Conservation (phyloP, 2,888 invertebrate genomes). For the Nyleta sp. region DNA sequence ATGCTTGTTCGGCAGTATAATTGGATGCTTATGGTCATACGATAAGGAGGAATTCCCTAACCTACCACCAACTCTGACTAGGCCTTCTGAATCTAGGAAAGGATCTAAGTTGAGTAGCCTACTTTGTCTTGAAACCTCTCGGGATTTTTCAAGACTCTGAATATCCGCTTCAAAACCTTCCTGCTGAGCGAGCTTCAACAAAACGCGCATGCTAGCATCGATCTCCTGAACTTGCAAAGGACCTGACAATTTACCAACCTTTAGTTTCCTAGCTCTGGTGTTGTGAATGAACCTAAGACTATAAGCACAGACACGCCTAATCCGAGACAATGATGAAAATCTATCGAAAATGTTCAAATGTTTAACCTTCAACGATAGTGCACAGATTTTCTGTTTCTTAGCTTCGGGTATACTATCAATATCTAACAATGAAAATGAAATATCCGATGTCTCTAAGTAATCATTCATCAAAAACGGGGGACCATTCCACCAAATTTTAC, state of each 20-base stretch:
- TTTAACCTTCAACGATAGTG: neutral
- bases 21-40: slow-evolving; percentile 13
- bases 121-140: slow-evolving; percentile 1
- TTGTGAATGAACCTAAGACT: slow-evolving; percentile 4
- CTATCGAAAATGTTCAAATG: neutral
- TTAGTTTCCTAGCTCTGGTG: neutral
- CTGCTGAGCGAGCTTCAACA: slow-evolving; percentile 15
- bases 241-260: slow-evolving; percentile 53
- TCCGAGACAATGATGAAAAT: slow-evolving; percentile 6
- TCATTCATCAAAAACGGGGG: neutral
- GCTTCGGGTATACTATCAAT: slow-evolving; percentile 7
- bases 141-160: neutral
- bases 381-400: neutral
- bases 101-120: slow-evolving; percentile 3
- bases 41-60: neutral
- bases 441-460: neutral
- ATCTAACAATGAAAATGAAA: neutral
- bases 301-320: slow-evolving; percentile 18
- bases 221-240: slow-evolving; percentile 44
- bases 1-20: slow-evolving; percentile 6
- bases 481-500: slow-evolving; percentile 17
- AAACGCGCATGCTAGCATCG: neutral
- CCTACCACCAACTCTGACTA: slow-evolving; percentile 29
- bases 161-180: slow-evolving; percentile 27
- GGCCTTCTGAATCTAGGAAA: slow-evolving; percentile 22